Evolutionary conservation across 92 coral and sea anemone species (phyloP).

Genomic region (Zoanthus solanderi): DNA sequence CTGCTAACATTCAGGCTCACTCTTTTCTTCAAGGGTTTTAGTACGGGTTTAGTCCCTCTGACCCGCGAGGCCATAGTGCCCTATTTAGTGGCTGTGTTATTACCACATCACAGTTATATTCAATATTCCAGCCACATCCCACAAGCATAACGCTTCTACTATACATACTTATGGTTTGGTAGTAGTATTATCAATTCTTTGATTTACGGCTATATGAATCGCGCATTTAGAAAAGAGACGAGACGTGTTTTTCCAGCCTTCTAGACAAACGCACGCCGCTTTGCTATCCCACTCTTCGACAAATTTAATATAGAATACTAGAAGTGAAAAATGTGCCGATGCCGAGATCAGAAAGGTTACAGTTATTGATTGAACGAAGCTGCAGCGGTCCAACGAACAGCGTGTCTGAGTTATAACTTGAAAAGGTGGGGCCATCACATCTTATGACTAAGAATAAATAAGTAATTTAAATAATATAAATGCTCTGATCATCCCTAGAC

Average conservation of each 20-base stretch:
- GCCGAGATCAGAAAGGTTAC: not conserved
- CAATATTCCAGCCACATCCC: too few species aligned
- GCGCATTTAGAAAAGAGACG: constrained; percentile 6
- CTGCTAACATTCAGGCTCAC: too few species aligned
- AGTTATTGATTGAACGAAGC: not conserved
- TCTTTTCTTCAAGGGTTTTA: too few species aligned
- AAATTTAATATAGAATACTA: not conserved
- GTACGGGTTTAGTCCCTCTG: too few species aligned
- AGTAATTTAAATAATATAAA: too few species aligned
- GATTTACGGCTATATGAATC: constrained; percentile 24
- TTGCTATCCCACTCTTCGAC: not conserved
- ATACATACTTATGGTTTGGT: constrained; percentile 30
- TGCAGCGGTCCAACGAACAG: not conserved
- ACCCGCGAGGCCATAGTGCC: too few species aligned
- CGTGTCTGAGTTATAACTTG: not conserved
- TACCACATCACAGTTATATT: too few species aligned
- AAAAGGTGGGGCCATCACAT: too few species aligned
- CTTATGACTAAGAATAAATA: too few species aligned
- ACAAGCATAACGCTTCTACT: not conserved
- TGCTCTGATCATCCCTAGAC: too few species aligned
- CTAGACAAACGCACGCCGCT: not conserved
- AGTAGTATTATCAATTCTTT: constrained; percentile 16
- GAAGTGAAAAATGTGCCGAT: not conserved
- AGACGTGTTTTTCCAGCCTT: constrained; percentile 9
- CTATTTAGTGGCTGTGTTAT: too few species aligned